Base-by-base conservation (phyloP, 2,797 vertebrate genomes). In the Threskiornis aethiopicus region DNA sequence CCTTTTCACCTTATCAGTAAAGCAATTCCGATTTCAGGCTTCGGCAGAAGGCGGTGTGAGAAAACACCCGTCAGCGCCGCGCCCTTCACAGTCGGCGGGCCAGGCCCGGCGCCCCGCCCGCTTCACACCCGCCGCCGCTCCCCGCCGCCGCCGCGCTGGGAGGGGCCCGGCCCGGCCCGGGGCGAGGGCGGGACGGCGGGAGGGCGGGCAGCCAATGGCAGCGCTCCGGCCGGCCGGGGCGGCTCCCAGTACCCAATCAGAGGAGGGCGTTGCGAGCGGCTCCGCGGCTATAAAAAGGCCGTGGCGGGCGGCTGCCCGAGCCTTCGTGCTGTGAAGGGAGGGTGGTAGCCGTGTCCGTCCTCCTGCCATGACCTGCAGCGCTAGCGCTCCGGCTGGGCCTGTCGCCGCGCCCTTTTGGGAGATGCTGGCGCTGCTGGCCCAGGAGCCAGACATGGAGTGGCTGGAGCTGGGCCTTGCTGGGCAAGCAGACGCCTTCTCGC, bases 281-380 rank as follows among this genome's bases (percentile, higher is more conserved):
- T n/a, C 37, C 6, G n/a, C 10, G 24, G 57, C 25, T 5, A 41
- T 46, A 58, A 87, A 78, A 13, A 1, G 5, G 8, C 11, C 2
- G 9, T 0, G 10, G 4, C 0, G 2, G 5, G 1, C 0, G 0
- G 3, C 0, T 1, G 4, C 0, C 0, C 0, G 0, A 2, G 4
- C 2, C 3, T 2, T 4, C 1, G 7, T 0, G 8, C 2, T 0
- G 12, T 0, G 3, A 6, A 12, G 47, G 10, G 4, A 11, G 20
- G 13, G 47, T 8, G 47, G 12, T 5, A 11, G 24, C 2, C 13
- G 13, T 5, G 24, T 24, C 13, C 2, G 20, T 4, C 0, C 0
- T 10, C 0, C 5, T 0, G 61, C 17, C 1, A 83, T 94, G 95
- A 8, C 71, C 8, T 0, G 46, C 8, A 0, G 20, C 0, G 13